These are phyloP conservation scores for Drosophila tsacasi DNA, from an alignment of 1,140 invertebrate species.

Conservation along the genomic window DNA sequence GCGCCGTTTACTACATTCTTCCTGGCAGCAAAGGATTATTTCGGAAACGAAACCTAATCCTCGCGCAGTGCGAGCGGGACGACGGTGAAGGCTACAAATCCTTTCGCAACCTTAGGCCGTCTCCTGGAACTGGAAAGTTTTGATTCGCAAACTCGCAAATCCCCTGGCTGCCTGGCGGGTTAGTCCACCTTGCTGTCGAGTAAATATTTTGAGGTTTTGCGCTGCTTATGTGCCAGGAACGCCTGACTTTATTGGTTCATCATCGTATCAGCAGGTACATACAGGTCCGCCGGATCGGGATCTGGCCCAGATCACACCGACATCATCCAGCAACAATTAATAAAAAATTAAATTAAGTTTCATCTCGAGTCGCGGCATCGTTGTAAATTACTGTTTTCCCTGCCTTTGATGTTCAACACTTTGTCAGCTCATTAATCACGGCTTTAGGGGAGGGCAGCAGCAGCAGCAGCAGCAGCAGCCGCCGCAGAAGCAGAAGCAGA, in stretches of 20 bases:
- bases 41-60: slow-evolving; percentile 70
- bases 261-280: slow-evolving; percentile 58
- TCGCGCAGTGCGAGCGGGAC: slow-evolving; percentile 2
- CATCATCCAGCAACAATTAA: slow-evolving; percentile 53
- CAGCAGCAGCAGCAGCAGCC: neutral
- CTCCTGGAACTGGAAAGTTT: slow-evolving; percentile 61
- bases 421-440: slow-evolving; percentile 78
- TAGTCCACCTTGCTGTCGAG: slow-evolving; percentile 47
- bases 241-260: slow-evolving; percentile 69
- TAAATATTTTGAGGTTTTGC: slow-evolving; percentile 84
- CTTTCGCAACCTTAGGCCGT: slow-evolving; percentile 52
- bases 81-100: slow-evolving; percentile 51
- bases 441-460: slow-evolving; percentile 23
- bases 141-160: slow-evolving; percentile 65
- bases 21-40: slow-evolving; percentile 83
- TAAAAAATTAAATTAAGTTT: slow-evolving; percentile 70
- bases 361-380: slow-evolving; percentile 37
- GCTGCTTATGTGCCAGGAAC: slow-evolving; percentile 71
- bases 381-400: slow-evolving; percentile 80
- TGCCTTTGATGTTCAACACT: slow-evolving; percentile 73
- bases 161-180: slow-evolving; percentile 40
- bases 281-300: slow-evolving; percentile 11
- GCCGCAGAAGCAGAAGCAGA: slow-evolving; percentile 16
- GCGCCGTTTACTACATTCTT: slow-evolving; percentile 68
- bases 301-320: slow-evolving; percentile 25